phyloP scores from a whole-genome alignment of 2,888 invertebrate species.

The Harmothoe impar region DNA sequence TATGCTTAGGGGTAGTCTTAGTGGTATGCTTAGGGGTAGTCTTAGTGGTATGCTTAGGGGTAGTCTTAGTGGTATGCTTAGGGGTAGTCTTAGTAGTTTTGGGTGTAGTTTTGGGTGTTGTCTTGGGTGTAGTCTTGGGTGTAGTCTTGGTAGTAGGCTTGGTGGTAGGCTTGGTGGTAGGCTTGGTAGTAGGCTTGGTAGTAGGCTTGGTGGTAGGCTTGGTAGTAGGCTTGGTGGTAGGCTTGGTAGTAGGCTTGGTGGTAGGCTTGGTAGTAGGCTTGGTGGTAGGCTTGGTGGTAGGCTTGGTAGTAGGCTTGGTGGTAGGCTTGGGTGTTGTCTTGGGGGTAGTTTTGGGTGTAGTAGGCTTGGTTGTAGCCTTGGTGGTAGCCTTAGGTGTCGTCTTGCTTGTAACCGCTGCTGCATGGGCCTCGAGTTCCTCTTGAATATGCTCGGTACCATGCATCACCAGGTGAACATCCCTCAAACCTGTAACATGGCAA shows the following conservation, averaged over 20 bases:
- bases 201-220: background rate
- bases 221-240: conserved; percentile 17
- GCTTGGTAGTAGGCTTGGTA: conserved; percentile 6
- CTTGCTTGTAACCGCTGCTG: background rate
- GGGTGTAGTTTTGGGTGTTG: background rate
- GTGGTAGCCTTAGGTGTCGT: background rate
- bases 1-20: background rate
- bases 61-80: background rate
- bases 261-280: conserved; percentile 13
- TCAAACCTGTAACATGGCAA: background rate
- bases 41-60: background rate
- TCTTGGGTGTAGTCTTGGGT: background rate
- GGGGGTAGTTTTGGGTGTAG: background rate
- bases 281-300: background rate
- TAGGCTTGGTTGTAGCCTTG: background rate
- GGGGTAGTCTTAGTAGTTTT: background rate
- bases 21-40: background rate
- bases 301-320: background rate
- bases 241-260: conserved; percentile 9
- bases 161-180: background rate
- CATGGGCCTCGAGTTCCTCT: background rate
- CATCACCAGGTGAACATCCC: conserved; percentile 24
- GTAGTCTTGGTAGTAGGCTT: conserved; percentile 18
- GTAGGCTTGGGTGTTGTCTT: background rate
- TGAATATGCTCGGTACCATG: background rate